Percentiles rank a stretch among this genome's conserved stretches.
Conservation (phyloP, 2,113 vertebrate genomes). For the Cyanistes caeruleus region DNA sequence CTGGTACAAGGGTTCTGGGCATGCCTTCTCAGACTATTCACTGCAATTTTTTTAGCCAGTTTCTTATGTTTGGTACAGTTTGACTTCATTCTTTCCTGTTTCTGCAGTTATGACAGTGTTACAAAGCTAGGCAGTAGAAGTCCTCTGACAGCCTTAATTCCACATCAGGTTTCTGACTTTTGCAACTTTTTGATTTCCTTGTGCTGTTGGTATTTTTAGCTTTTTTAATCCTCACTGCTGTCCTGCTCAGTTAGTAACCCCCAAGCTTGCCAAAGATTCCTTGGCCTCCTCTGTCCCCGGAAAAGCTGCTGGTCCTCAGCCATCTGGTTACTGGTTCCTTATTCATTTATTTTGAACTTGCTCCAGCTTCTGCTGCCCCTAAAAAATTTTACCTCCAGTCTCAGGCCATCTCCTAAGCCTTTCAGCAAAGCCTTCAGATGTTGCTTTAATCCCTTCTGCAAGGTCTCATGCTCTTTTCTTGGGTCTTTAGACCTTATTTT, state of each 20-base stretch:
- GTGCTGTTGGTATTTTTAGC: slow-evolving; percentile 64
- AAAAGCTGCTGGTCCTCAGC: slow-evolving; percentile 66
- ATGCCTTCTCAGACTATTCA: not conserved
- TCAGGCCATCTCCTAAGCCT: slow-evolving; percentile 51
- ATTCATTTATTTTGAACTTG: slow-evolving; percentile 57
- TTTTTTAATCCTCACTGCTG: slow-evolving; percentile 39
- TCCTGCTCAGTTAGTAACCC: slow-evolving; percentile 61
- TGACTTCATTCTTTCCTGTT: not conserved
- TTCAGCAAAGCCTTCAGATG: slow-evolving; percentile 60
- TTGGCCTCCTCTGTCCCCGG: slow-evolving; percentile 63
- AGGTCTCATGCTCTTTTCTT: slow-evolving; percentile 48
- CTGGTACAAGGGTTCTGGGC: not conserved
- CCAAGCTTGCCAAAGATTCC: slow-evolving; percentile 64
- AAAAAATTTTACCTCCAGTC: slow-evolving; percentile 55
- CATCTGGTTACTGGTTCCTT: slow-evolving; percentile 69
- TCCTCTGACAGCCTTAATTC: not conserved
- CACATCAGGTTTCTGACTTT: slow-evolving; percentile 43
- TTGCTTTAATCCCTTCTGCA: slow-evolving; percentile 56
- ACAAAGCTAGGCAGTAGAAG: not conserved
- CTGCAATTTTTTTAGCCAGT: not conserved
- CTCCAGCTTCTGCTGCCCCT: slow-evolving; percentile 53
- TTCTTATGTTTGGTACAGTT: not conserved
- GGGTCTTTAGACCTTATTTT: slow-evolving; percentile 37
- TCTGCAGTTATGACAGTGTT: not conserved
- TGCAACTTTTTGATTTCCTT: slow-evolving; percentile 60